Conservation (phyloP, 1,140 invertebrate genomes). For the Potamilus streckersoni region DNA sequence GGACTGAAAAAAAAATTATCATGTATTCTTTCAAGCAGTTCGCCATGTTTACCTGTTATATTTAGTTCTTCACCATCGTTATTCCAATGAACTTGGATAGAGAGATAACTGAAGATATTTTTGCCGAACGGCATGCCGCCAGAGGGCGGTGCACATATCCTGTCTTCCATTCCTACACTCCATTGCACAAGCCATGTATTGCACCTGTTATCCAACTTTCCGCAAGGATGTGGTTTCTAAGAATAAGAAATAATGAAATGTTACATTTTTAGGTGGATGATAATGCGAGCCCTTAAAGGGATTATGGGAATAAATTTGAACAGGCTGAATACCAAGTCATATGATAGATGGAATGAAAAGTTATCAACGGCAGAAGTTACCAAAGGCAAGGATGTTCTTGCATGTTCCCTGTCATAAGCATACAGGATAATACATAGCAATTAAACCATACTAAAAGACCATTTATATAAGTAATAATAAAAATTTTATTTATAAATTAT, state of each 20-base stretch:
- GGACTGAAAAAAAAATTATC: background rate
- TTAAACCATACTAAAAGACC: too few relatives aligned
- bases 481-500: too few relatives aligned
- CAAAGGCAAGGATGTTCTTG: too few relatives aligned
- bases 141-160: constrained; percentile 38
- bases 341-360: too few relatives aligned
- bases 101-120: constrained; percentile 35
- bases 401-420: too few relatives aligned
- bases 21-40: background rate
- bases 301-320: too few relatives aligned
- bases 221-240: constrained; percentile 47
- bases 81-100: constrained; percentile 60
- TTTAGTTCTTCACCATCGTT: constrained; percentile 25
- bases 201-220: constrained; percentile 39
- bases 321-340: too few relatives aligned
- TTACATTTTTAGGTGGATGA: background rate
- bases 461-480: too few relatives aligned
- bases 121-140: constrained; percentile 51
- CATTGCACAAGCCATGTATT: constrained; percentile 51
- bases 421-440: too few relatives aligned
- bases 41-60: constrained; percentile 33
- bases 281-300: too few relatives aligned
- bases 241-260: background rate
- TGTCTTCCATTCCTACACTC: constrained; percentile 46
- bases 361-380: too few relatives aligned